These are phyloP conservation scores for Brachyrhaphis roseni DNA, from an alignment of 2,797 vertebrate genomes.

Conservation along the genomic window DNA sequence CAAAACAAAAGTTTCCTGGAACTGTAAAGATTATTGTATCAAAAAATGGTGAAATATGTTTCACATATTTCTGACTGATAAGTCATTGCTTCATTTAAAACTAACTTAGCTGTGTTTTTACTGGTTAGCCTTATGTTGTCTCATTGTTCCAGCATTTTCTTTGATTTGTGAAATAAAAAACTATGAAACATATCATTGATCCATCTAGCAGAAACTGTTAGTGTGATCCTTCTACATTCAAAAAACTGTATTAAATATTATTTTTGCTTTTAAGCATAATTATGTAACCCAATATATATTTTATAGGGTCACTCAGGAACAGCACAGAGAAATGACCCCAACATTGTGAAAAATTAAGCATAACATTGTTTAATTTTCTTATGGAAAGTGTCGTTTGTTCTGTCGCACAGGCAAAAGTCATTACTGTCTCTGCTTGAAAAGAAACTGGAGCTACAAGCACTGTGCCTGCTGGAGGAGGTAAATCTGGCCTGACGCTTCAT, in stretches of 20 bases:
- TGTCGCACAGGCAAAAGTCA: neutral
- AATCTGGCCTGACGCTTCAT: conserved; percentile 47
- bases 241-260: neutral
- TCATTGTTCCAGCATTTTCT: neutral
- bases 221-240: neutral
- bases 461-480: conserved; percentile 18
- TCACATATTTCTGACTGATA: neutral
- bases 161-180: neutral
- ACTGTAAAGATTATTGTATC: neutral
- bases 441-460: conserved; percentile 5
- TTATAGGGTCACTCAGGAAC: neutral
- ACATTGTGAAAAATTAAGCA: neutral
- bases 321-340: neutral
- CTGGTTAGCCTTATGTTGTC: neutral
- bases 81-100: neutral
- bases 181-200: neutral
- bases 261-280: neutral
- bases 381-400: conserved; percentile 6
- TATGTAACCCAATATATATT: neutral
- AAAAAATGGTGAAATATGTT: neutral
- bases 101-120: neutral
- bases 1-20: neutral
- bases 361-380: neutral
- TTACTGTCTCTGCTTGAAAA: conserved; percentile 25
- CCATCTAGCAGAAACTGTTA: neutral